A percentile compares a stretch with the other conserved stretches of the same genome.
Conservation (phyloP, 2,888 invertebrate species). For the Marronus borbonicus region DNA sequence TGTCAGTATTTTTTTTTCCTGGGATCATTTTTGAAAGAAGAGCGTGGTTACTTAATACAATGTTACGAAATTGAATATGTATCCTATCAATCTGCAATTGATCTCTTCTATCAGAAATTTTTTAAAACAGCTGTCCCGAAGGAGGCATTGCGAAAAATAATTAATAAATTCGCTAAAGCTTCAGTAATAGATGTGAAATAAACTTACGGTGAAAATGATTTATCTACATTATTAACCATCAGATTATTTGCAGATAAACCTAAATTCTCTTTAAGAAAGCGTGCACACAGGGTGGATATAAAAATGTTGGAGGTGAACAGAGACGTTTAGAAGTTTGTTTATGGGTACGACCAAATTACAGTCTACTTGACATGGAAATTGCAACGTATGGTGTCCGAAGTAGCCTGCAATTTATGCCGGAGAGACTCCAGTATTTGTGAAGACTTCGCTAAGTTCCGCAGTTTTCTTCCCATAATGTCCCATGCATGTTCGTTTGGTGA, state of each 20-base stretch:
- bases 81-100: slow-evolving; percentile 36
- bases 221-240: neutral
- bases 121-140: slow-evolving; percentile 18
- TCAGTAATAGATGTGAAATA: neutral
- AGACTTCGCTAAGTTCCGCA: too few relatives aligned
- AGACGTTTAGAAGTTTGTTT: neutral
- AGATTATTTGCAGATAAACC: neutral
- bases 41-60: slow-evolving; percentile 35
- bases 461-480: too few relatives aligned
- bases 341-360: neutral
- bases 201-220: neutral
- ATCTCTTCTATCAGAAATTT: slow-evolving; percentile 36
- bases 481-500: too few relatives aligned
- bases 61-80: slow-evolving; percentile 39
- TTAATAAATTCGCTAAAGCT: slow-evolving; percentile 8
- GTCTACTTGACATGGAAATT: too few relatives aligned
- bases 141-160: slow-evolving; percentile 30
- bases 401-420: too few relatives aligned
- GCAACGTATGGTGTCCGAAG: too few relatives aligned
- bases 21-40: slow-evolving; percentile 14
- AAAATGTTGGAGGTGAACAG: neutral
- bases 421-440: too few relatives aligned
- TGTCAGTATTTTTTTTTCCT: slow-evolving; percentile 6
- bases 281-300: neutral
- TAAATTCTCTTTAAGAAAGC: neutral